Conservation (phyloP, 2,888 invertebrate species). For the Philhelius pedissequus region DNA sequence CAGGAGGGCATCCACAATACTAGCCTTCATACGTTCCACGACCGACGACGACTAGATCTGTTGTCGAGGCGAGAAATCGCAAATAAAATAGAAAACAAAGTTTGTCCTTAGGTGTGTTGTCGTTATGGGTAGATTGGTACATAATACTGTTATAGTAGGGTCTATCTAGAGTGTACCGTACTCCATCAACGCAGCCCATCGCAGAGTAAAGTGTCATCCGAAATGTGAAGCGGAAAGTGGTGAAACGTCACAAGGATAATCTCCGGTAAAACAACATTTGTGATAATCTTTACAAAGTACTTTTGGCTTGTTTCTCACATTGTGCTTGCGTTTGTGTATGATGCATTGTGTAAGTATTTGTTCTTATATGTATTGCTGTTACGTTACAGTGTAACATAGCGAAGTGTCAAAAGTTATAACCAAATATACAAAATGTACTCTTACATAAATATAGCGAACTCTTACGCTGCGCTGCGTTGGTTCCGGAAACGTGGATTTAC, state of each 20-base stretch:
- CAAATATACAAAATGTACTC: not conserved
- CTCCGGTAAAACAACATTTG: constrained; percentile 68
- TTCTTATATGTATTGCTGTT: not conserved
- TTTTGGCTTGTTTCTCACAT: constrained; percentile 62
- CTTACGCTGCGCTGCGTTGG: constrained; percentile 18
- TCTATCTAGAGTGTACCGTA: not conserved
- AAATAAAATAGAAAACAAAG: not conserved
- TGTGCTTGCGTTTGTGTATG: not conserved
- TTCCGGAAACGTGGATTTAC: constrained; percentile 33
- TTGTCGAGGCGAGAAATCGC: no score
- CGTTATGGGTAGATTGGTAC: not conserved
- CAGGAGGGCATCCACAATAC: not conserved
- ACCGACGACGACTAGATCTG: not conserved
- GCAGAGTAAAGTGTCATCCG: constrained; percentile 52
- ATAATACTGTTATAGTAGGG: not conserved
- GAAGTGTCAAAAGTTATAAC: constrained; percentile 35
- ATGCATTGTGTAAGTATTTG: not conserved
- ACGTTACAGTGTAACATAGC: not conserved
- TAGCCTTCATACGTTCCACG: not conserved
- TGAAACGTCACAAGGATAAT: constrained; percentile 68
- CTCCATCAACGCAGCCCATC: constrained; percentile 20
- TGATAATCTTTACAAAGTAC: constrained; percentile 68
- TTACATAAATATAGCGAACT: not conserved
- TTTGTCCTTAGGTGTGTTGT: constrained; percentile 19
- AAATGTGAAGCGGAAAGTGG: constrained; percentile 66